Base-by-base conservation (phyloP, 1,140 invertebrate genomes). In the Zaprionus capensis region DNA sequence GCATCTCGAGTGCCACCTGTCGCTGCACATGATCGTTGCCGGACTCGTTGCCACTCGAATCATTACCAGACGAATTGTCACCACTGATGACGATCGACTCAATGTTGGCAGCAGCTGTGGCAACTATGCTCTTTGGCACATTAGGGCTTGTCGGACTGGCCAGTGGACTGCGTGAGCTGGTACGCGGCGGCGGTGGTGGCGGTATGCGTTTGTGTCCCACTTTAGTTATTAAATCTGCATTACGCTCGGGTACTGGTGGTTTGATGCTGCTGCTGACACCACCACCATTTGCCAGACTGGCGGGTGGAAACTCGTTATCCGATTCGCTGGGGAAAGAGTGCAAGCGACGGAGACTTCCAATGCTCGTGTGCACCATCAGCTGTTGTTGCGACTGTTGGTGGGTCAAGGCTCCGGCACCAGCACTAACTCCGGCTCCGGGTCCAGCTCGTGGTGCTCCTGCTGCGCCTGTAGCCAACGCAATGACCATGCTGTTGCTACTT, bases 171-270 rank as follows among this genome's bases (percentile, higher is more conserved):
- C 96, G 95, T 34, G 96, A 97, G 65, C 96, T 96, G 55, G 96
- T 97, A 58, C 97, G 94, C 14, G 96, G 97, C 20, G 97, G 97
- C 38, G 97, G 96, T n/a, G 96, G 97, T 31, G 97, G 97, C n/a
- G 97, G 96, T 24, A 96, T 95, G 68, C 96, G 94, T 81, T 96
- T 96, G 11, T 95, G 94, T 12, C 94, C 95, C 69, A 95, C 93
- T 76, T 94, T 94, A 57, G 95, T 94, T 49, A 96, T 93, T 22
- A 96, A 92, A 76, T 97, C 96, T 44, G 95, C 94, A 83, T 96
- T 96, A 38, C 96, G 94, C 92, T 97, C 96, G 20, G 96, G 96
- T n/a, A 97, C 94, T 26, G 96, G 96, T 66, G 96, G 96, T 93
- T 96, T 95, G 78, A 94, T 92, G 77, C 94, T 91, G 72, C 58